These are phyloP conservation scores for Atractosteus spatula DNA, from an alignment of 2,113 vertebrate genomes.

Conservation along the genomic window DNA sequence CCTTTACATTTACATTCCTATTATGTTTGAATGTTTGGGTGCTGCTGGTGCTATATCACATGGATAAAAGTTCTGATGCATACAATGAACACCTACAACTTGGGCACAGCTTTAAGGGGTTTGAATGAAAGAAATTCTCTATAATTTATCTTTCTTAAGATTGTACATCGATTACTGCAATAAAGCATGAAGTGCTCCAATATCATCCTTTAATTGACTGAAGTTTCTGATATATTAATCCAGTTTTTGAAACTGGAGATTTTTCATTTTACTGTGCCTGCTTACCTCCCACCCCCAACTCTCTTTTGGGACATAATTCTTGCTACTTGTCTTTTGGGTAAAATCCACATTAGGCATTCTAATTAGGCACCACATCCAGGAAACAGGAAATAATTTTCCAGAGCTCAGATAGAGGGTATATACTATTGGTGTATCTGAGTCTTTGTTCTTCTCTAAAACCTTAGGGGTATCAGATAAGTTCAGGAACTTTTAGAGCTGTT, in stretches of 20 bases:
- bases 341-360: slow-evolving; percentile 45
- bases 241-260: slow-evolving; percentile 32
- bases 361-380: slow-evolving; percentile 45
- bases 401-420: slow-evolving; percentile 46
- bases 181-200: too few relatives aligned
- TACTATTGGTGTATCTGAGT: slow-evolving; percentile 11
- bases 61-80: too few relatives aligned
- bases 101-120: too few relatives aligned
- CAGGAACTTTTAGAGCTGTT: not conserved
- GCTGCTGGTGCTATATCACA: too few relatives aligned
- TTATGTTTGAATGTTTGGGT: too few relatives aligned
- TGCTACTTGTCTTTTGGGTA: slow-evolving; percentile 30
- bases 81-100: too few relatives aligned
- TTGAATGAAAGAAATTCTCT: too few relatives aligned
- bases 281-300: slow-evolving; percentile 11
- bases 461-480: slow-evolving; percentile 30
- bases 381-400: slow-evolving; percentile 44
- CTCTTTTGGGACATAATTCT: slow-evolving; percentile 33
- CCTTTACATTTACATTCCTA: too few relatives aligned
- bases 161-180: too few relatives aligned
- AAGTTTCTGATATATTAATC: slow-evolving; percentile 10
- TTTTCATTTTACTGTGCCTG: slow-evolving; percentile 33
- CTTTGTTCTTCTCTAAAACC: slow-evolving; percentile 15
- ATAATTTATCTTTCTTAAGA: too few relatives aligned
- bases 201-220: too few relatives aligned